These are phyloP conservation scores for Hassar affinis DNA, from an alignment of 2,113 vertebrate species.

Conservation along the genomic window DNA sequence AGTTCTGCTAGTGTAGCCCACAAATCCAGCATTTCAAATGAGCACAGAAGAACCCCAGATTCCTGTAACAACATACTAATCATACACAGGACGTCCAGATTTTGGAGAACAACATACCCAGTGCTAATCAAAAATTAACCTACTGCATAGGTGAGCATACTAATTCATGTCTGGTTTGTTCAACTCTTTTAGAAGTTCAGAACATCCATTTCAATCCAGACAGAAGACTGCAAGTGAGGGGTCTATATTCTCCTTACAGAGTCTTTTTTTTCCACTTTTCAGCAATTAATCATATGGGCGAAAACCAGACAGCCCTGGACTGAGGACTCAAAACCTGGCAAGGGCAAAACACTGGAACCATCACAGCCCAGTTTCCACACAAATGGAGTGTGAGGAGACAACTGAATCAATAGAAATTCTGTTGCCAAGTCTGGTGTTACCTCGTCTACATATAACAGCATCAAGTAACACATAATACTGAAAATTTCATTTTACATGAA, in stretches of 20 bases:
- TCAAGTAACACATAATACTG: not conserved
- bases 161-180: not conserved
- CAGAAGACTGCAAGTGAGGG: conserved; percentile 13
- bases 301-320: conserved; percentile 45
- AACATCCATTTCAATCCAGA: not conserved
- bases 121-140: not conserved
- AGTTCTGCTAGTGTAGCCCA: not conserved
- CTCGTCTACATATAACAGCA: not conserved
- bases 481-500: not conserved
- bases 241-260: conserved; percentile 28
- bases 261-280: not conserved
- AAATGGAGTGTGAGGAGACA: conserved; percentile 43
- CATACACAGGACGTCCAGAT: conserved; percentile 2
- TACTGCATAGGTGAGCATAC: not conserved
- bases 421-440: not conserved
- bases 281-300: conserved; percentile 38
- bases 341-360: not conserved
- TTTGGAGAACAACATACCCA: not conserved
- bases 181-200: not conserved
- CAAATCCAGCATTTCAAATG: not conserved
- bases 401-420: conserved; percentile 19
- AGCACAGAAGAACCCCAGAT: conserved; percentile 5
- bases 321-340: conserved; percentile 32
- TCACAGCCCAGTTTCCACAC: conserved; percentile 43
- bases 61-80: conserved; percentile 7